These are phyloP conservation scores for Aurelia sp. DNA, from an alignment of 30 jellyfish, hydroid and myxozoan genomes.

Conservation along the genomic window DNA sequence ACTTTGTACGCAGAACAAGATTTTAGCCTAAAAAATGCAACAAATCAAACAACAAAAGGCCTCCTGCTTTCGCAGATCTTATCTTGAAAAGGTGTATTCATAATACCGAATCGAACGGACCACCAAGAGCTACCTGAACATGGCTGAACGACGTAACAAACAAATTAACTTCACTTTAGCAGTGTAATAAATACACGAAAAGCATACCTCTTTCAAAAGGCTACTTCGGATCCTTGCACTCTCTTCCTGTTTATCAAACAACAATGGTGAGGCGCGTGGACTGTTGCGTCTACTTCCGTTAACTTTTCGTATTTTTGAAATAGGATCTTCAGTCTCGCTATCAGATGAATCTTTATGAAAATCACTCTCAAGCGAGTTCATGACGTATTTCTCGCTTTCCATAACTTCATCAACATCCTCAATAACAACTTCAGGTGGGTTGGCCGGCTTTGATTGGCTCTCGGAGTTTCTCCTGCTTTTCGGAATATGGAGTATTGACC, in stretches of 20 bases:
- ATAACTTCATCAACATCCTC: background rate
- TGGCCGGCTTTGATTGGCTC: background rate
- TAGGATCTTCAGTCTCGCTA: conserved; percentile 67
- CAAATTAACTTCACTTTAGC: no score
- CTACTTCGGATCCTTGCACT: conserved; percentile 60
- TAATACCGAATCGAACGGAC: no score
- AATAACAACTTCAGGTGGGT: conserved; percentile 13
- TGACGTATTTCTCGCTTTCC: background rate
- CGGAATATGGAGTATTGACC: conserved; percentile 36
- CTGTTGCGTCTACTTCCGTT: conserved; percentile 37
- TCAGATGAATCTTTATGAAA: conserved; percentile 74
- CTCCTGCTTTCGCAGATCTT: no score
- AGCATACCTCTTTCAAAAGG: conserved; percentile 52
- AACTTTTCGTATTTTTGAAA: conserved; percentile 19
- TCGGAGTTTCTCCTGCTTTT: conserved; percentile 33
- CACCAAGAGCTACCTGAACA: no score
- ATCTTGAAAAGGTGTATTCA: no score
- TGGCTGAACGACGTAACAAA: no score
- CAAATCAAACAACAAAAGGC: no score
- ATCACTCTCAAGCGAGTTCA: conserved; percentile 62
- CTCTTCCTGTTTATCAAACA: conserved; percentile 21
- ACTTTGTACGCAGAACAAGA: no score
- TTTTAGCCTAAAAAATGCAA: no score
- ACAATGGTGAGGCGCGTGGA: conserved; percentile 43
- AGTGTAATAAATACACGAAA: no score